A percentile compares a stretch with the other conserved stretches of the same genome.
These are phyloP conservation scores for Hyperoplus immaculatus DNA, from an alignment of 2,797 vertebrate species.

Conservation along the genomic window DNA sequence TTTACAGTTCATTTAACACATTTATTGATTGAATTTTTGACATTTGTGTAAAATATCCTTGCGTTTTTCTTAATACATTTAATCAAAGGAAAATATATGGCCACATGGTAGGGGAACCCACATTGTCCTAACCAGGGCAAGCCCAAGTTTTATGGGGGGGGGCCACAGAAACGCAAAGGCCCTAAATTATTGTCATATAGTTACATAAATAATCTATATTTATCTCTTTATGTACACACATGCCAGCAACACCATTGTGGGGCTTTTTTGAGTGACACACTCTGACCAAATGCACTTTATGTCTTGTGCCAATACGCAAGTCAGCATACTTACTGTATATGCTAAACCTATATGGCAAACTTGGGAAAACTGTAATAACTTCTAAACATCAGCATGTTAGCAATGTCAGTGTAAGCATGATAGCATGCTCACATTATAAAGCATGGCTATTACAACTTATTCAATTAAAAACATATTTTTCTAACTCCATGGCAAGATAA, in stretches of 20 bases:
- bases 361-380: too few species aligned
- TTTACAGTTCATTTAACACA: constrained; percentile 1
- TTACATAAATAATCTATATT: constrained; percentile 1
- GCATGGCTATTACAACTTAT: too few species aligned
- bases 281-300: not conserved
- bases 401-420: not conserved
- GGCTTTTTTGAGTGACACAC: not conserved
- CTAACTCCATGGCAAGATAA: too few species aligned
- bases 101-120: not conserved
- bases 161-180: not conserved
- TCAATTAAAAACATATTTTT: too few species aligned
- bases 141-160: not conserved
- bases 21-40: not conserved
- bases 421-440: too few species aligned
- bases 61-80: not conserved
- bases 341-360: not conserved
- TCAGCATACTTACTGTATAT: not conserved
- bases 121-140: not conserved
- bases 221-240: not conserved
- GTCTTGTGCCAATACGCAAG: too few species aligned
- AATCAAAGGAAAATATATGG: not conserved
- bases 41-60: too few species aligned
- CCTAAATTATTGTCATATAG: not conserved
- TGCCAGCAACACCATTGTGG: not conserved
- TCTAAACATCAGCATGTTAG: not conserved